Evolutionary conservation across 1,140 invertebrate genomes (phyloP).

Genomic region (Spodoptera litura): DNA sequence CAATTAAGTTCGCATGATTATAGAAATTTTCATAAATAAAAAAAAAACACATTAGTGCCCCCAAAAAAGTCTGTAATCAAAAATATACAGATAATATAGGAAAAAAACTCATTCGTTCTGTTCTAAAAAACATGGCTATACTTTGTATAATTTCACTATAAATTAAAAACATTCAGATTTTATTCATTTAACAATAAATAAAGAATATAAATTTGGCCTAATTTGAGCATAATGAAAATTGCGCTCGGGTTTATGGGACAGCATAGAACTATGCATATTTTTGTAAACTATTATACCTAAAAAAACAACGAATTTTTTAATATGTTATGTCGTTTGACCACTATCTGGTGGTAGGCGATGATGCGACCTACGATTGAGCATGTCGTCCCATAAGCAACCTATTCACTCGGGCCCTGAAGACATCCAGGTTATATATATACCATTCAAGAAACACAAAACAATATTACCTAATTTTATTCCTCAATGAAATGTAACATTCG

Average conservation of each 20-base stretch:
- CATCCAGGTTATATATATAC: too few relatives aligned
- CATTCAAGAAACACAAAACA: too few relatives aligned
- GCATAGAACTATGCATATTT: conserved; percentile 5
- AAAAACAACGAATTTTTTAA: too few relatives aligned
- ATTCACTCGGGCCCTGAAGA: too few relatives aligned
- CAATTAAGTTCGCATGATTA: background rate
- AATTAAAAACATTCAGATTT: conserved; percentile 35
- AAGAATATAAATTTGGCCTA: conserved; percentile 56
- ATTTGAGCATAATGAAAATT: conserved; percentile 62
- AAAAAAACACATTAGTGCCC: conserved; percentile 31
- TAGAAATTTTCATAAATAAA: background rate
- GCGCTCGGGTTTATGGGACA: conserved; percentile 47
- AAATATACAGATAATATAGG: conserved; percentile 76
- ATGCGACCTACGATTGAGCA: too few relatives aligned
- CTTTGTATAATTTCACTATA: conserved; percentile 53
- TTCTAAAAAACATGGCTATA: conserved; percentile 51
- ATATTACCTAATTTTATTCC: too few relatives aligned
- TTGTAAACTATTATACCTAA: background rate
- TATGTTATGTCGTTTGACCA: too few relatives aligned
- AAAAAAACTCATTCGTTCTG: conserved; percentile 18
- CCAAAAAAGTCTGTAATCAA: conserved; percentile 65
- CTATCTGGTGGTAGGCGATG: too few relatives aligned
- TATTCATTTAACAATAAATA: conserved; percentile 52
- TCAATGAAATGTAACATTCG: too few relatives aligned
- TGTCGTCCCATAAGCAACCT: too few relatives aligned